Evolutionary conservation across 1,140 invertebrate genomes (phyloP).

Genomic region (Telenomus remus): DNA sequence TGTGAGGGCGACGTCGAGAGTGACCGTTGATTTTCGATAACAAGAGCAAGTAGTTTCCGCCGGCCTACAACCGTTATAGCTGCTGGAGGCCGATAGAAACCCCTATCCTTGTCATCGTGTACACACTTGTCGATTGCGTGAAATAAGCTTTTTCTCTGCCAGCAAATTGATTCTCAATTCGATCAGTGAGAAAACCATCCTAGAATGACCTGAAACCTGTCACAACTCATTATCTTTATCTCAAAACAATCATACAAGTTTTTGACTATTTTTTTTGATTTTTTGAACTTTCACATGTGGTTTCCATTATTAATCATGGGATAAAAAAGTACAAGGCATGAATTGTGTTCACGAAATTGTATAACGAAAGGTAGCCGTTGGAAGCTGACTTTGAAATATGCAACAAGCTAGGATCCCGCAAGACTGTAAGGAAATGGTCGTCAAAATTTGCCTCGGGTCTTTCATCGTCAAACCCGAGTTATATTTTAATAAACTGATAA

Average conservation of each 20-base stretch:
- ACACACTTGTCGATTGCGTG: constrained; percentile 12
- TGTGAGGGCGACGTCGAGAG: constrained; percentile 26
- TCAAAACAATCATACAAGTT: too few species aligned
- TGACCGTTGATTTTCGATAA: constrained; percentile 67
- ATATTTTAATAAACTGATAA: constrained; percentile 41
- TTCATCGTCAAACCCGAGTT: constrained; percentile 26
- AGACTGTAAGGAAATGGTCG: constrained; percentile 21
- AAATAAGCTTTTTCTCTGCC: constrained; percentile 14
- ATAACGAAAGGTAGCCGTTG: constrained; percentile 26
- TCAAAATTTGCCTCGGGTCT: constrained; percentile 26
- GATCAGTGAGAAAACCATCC: too few species aligned
- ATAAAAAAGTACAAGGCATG: not conserved
- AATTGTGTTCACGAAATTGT: constrained; percentile 33
- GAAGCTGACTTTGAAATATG: constrained; percentile 32
- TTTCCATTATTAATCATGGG: too few species aligned
- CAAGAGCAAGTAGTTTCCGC: constrained; percentile 91
- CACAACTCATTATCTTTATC: too few species aligned
- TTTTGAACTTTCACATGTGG: too few species aligned
- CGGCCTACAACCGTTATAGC: constrained; percentile 87
- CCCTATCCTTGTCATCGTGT: constrained; percentile 78
- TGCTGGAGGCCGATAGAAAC: constrained; percentile 95
- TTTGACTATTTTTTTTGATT: too few species aligned
- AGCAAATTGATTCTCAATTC: constrained; percentile 1
- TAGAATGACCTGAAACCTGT: too few species aligned
- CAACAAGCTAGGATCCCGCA: constrained; percentile 32